Evolutionary conservation across 2,797 vertebrate genomes (phyloP).

Genomic region (Melanotaenia pygmaea): DNA sequence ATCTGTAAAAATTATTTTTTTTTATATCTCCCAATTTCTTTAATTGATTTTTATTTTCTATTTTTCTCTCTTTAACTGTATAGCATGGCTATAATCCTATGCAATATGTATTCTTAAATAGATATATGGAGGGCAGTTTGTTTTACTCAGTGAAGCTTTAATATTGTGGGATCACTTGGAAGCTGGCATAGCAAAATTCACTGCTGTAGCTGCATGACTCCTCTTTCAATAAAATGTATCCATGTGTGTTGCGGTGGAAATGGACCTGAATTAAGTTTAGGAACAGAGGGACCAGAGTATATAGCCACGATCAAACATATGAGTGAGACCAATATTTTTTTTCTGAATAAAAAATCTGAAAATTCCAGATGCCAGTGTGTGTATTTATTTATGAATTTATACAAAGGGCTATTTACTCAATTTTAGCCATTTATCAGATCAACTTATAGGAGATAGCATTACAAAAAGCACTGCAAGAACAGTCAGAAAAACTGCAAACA

Average conservation of each 20-base stretch:
- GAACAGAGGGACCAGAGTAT: constrained; percentile 83
- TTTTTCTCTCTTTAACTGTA: constrained; percentile 86
- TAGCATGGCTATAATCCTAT: constrained; percentile 99
- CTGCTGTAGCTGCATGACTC: constrained; percentile 97
- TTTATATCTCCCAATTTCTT: constrained; percentile 84
- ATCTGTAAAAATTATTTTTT: constrained; percentile 82
- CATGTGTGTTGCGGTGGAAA: constrained; percentile 91
- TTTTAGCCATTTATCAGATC: constrained; percentile 16
- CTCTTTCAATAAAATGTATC: constrained; percentile 91
- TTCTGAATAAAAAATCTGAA: constrained; percentile 93
- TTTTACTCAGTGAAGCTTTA: constrained; percentile 92
- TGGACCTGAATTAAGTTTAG: constrained; percentile 79
- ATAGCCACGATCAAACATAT: constrained; percentile 91
- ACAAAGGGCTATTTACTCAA: neutral
- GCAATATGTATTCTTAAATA: constrained; percentile 93
- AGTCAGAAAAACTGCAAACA: constrained; percentile 17
- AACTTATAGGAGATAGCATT: constrained; percentile 30
- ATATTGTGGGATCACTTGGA: constrained; percentile 89
- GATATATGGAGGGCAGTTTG: constrained; percentile 92
- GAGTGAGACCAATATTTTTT: constrained; percentile 93
- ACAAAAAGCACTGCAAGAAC: constrained; percentile 27
- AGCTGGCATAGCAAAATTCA: constrained; percentile 87
- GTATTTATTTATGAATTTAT: constrained; percentile 9
- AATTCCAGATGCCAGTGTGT: constrained; percentile 1
- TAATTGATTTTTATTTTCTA: constrained; percentile 85